Evolutionary conservation across 2,888 invertebrate genomes (phyloP).

Genomic region (Mylabris sibirica): DNA sequence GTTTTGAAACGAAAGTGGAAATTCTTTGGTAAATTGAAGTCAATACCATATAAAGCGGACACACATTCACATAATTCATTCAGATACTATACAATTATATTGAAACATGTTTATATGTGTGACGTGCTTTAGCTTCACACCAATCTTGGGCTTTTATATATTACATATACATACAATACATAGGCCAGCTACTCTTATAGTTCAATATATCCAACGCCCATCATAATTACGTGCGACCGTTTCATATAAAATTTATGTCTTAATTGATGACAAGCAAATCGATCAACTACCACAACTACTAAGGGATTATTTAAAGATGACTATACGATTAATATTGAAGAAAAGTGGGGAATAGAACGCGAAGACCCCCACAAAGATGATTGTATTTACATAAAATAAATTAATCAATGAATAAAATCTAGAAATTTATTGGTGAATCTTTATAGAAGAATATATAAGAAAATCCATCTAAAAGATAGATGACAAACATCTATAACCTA

Average conservation of each 20-base stretch:
- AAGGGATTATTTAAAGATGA: slow-evolving; percentile 10
- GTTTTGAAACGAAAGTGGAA: background rate
- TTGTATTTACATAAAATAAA: background rate
- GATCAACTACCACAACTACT: slow-evolving; percentile 8
- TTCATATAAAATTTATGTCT: slow-evolving; percentile 20
- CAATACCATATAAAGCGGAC: background rate
- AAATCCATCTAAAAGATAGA: no score
- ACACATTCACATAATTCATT: slow-evolving; percentile 3
- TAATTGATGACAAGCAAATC: slow-evolving; percentile 22
- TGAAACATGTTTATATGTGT: slow-evolving; percentile 13
- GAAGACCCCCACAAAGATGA: background rate
- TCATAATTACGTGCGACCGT: slow-evolving; percentile 17
- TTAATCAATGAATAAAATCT: background rate
- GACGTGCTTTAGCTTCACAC: slow-evolving; percentile 14
- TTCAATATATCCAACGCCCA: slow-evolving; percentile 7
- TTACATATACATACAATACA: no score
- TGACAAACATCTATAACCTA: background rate
- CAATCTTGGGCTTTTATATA: slow-evolving; percentile 10
- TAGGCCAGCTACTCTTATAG: background rate
- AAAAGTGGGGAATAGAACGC: background rate
- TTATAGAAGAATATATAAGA: no score
- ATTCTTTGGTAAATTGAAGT: background rate
- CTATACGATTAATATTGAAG: background rate
- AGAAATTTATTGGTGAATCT: no score
- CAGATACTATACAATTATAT: slow-evolving; percentile 7